Evolutionary conservation across 2,888 invertebrate genomes (phyloP).

Genomic region (Coenonympha arcania): DNA sequence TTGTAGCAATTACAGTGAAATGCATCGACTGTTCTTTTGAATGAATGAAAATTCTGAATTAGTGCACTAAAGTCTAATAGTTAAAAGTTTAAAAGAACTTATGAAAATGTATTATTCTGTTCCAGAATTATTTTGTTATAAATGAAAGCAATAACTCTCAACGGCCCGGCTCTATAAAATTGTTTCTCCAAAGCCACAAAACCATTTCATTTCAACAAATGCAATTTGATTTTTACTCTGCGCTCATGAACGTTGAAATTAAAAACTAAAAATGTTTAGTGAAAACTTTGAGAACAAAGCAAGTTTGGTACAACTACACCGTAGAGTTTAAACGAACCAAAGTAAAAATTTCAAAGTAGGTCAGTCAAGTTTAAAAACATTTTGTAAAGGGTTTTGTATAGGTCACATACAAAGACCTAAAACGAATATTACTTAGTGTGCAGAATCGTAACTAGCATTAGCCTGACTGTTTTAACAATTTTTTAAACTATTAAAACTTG

Average conservation of each 20-base stretch:
- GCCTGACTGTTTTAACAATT: too few species aligned
- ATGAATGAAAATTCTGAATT: too few species aligned
- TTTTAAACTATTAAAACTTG: too few species aligned
- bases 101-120: neutral
- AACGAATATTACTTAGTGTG: neutral
- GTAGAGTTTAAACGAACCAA: conserved; percentile 16
- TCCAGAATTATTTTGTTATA: neutral
- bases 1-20: too few species aligned
- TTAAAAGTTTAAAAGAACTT: too few species aligned
- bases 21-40: too few species aligned
- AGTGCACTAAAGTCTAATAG: too few species aligned
- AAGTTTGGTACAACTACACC: conserved; percentile 19
- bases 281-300: conserved; percentile 22
- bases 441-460: too few species aligned
- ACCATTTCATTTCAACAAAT: conserved; percentile 9
- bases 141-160: neutral
- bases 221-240: conserved; percentile 13
- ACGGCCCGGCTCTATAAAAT: neutral
- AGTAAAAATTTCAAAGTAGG: conserved; percentile 23
- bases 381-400: conserved; percentile 8
- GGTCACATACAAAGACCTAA: neutral
- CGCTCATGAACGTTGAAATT: conserved; percentile 20
- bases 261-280: conserved; percentile 23
- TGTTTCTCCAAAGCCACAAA: neutral
- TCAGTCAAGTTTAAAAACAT: conserved; percentile 17